Conservation (phyloP, 23 tunicate species). For the Pegea sp. region DNA sequence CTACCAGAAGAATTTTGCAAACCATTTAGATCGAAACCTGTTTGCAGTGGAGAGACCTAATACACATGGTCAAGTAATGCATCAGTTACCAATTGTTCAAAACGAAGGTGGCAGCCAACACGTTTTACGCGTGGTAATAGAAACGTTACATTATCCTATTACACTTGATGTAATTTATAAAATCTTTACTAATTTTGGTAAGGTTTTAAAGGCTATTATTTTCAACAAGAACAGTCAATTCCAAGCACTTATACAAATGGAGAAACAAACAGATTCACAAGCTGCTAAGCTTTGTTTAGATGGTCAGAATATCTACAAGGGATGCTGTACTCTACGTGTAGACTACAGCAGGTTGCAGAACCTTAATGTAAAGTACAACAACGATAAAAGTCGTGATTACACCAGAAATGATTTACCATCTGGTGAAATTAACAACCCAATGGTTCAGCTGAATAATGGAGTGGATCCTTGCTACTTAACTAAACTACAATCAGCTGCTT, state of each 20-base stretch:
- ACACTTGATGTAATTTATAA: conserved; percentile 70
- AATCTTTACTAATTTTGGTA: conserved; percentile 77
- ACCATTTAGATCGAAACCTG: too few relatives aligned
- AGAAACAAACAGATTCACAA: conserved; percentile 47
- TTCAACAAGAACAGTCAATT: conserved; percentile 94
- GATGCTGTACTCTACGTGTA: conserved; percentile 81
- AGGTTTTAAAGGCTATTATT: conserved; percentile 62
- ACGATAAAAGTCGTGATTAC: conserved; percentile 88
- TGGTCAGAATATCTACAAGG: conserved; percentile 81
- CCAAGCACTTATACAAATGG: conserved; percentile 95
- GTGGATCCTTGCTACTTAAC: too few relatives aligned
- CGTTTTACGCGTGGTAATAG: conserved; percentile 83
- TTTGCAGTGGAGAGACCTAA: too few relatives aligned
- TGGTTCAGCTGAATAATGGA: too few relatives aligned
- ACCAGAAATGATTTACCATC: conserved; percentile 65
- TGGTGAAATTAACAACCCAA: conserved; percentile 38
- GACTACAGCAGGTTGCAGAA: conserved; percentile 65
- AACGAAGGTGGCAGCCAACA: conserved; percentile 89
- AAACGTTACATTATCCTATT: conserved; percentile 72
- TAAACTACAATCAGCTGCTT: too few relatives aligned
- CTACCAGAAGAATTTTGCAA: too few relatives aligned
- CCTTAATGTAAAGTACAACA: conserved; percentile 80
- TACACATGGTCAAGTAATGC: too few relatives aligned
- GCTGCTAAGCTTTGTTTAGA: conserved; percentile 77
- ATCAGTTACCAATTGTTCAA: conserved; percentile 77